A percentile compares a stretch with the other conserved stretches of the same genome.
Evolutionary conservation across 1,140 invertebrate genomes (phyloP).

Genomic region (Drosophila parabipectinata): DNA sequence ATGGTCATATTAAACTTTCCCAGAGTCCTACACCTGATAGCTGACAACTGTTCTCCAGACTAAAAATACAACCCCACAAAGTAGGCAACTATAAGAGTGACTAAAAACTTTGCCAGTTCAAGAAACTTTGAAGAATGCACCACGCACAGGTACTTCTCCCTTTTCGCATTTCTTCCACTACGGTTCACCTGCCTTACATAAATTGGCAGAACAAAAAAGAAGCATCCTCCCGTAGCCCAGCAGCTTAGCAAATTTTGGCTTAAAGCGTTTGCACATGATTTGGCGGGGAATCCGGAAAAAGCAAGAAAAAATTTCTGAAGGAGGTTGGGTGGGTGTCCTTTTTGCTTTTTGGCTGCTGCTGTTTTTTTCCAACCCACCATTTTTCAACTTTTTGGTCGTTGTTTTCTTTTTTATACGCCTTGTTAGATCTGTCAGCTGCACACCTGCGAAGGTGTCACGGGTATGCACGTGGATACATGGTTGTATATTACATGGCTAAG

Average conservation of each 20-base stretch:
- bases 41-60: not conserved
- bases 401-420: constrained; percentile 29
- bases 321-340: not conserved
- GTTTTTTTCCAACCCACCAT: not conserved
- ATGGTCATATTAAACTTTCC: too few relatives aligned
- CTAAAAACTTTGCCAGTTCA: constrained; percentile 32
- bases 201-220: constrained; percentile 38
- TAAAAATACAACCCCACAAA: constrained; percentile 6
- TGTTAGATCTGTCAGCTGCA: constrained; percentile 65
- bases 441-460: constrained; percentile 18
- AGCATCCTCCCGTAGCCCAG: constrained; percentile 4
- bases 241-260: constrained; percentile 57
- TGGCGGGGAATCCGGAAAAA: constrained; percentile 24
- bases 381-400: constrained; percentile 17
- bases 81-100: constrained; percentile 27
- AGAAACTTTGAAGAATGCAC: constrained; percentile 38
- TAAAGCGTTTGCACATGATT: constrained; percentile 71
- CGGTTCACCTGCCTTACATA: constrained; percentile 30
- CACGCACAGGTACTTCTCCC: constrained; percentile 1
- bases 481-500: constrained; percentile 8
- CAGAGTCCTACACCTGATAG: too few relatives aligned
- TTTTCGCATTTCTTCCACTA: not conserved
- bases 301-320: not conserved
- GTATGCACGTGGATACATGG: constrained; percentile 11
- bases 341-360: constrained; percentile 29